A percentile compares a stretch with the other conserved stretches of the same genome.
phyloP scores from a whole-genome alignment of 2,113 vertebrate species.

The Urocitellus parryii region DNA sequence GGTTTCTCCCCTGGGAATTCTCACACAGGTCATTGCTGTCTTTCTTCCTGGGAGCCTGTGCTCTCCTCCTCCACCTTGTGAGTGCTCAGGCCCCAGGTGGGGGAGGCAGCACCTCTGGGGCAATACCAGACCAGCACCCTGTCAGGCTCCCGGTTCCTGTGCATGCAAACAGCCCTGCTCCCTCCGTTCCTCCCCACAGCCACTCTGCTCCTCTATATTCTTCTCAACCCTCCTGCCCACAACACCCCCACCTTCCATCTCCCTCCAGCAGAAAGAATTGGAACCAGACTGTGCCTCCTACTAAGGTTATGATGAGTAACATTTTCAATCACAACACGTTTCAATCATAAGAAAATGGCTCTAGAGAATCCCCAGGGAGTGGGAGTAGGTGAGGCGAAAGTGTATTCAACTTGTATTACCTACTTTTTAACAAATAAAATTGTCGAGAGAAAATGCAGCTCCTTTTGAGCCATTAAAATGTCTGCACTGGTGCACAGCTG shows the following conservation, averaged over 20 bases:
- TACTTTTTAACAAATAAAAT: not conserved
- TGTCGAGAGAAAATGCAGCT: not conserved
- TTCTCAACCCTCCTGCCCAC: not conserved
- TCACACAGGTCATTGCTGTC: not conserved
- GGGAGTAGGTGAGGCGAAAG: not conserved
- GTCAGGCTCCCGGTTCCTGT: too few relatives aligned
- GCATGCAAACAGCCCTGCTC: rapidly evolving
- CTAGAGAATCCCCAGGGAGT: not conserved
- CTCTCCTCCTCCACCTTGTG: not conserved
- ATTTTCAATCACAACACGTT: not conserved
- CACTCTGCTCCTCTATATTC: rapidly evolving
- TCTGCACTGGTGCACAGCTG: not conserved
- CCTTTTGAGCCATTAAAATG: not conserved
- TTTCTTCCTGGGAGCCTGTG: not conserved
- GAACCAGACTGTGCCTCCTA: not conserved
- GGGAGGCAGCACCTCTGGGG: not conserved
- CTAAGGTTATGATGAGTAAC: not conserved
- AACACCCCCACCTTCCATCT: not conserved
- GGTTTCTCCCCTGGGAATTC: not conserved
- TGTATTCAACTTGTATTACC: not conserved
- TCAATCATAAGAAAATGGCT: not conserved
- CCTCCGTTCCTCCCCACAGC: not conserved
- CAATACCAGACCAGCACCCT: rapidly evolving
- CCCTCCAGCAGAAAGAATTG: not conserved
- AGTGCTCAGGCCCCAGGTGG: not conserved